Percentiles rank a stretch among this genome's conserved stretches.
phyloP scores from a whole-genome alignment of 2,113 vertebrate genomes.

The Oceanites oceanicus region DNA sequence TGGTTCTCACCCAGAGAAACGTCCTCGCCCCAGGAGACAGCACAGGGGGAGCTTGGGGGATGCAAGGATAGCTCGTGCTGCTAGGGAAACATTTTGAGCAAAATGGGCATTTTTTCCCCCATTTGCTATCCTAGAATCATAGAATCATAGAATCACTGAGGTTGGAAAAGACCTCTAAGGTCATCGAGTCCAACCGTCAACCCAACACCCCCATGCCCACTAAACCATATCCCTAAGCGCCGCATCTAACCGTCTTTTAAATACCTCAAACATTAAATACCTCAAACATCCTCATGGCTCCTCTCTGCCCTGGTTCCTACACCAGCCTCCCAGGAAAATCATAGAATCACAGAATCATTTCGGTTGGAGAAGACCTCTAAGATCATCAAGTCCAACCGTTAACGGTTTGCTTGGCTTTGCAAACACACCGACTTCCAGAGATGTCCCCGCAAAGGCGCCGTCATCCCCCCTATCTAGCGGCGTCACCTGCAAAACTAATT shows the following conservation, averaged over 20 bases:
- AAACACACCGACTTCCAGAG: neutral
- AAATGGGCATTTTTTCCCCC: neutral
- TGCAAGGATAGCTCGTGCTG: neutral
- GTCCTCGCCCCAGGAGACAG: neutral
- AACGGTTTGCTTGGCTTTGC: neutral
- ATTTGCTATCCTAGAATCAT: too few relatives aligned
- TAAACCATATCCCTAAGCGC: too few relatives aligned
- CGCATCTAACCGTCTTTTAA: too few relatives aligned
- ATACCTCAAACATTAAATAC: too few relatives aligned
- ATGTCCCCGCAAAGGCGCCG: fast-evolving
- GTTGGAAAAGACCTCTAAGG: too few relatives aligned
- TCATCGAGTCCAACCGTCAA: too few relatives aligned
- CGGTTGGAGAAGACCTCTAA: neutral
- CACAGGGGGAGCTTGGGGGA: neutral
- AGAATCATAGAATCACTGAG: too few relatives aligned
- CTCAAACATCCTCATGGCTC: too few relatives aligned
- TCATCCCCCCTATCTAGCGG: neutral
- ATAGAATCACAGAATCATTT: neutral
- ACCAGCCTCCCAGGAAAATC: neutral
- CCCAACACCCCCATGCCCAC: too few relatives aligned
- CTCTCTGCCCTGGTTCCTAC: neutral
- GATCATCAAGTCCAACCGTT: too few relatives aligned
- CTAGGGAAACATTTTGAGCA: neutral
- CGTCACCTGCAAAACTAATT: neutral
- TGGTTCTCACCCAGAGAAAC: neutral